Percentiles rank a stretch among this genome's conserved stretches.
Conservation (phyloP, 2,888 invertebrate genomes). For the Tetheella fluctuosa region DNA sequence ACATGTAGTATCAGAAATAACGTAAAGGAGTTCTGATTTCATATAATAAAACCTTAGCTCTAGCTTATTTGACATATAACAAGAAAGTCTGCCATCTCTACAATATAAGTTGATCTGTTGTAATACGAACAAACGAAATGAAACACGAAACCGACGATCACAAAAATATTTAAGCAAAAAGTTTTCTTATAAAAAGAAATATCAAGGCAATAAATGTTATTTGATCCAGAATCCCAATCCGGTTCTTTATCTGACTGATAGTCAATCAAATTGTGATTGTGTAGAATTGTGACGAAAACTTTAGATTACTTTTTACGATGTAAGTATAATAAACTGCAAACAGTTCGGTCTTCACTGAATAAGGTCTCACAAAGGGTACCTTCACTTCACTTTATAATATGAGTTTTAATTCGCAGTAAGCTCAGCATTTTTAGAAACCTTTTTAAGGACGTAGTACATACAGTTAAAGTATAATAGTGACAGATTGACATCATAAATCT, state of each 20-base stretch:
- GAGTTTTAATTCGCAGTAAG: neutral
- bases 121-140: neutral
- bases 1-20: neutral
- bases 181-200: neutral
- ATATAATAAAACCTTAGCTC: neutral
- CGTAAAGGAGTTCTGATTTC: neutral
- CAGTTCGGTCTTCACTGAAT: neutral
- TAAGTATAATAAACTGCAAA: neutral
- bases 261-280: conserved; percentile 9
- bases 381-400: neutral
- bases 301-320: conserved; percentile 11
- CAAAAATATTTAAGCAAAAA: neutral
- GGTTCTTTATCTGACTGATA: neutral
- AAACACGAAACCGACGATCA: neutral
- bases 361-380: neutral
- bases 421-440: neutral
- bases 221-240: conserved; percentile 8
- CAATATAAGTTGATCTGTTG: neutral
- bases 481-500: neutral
- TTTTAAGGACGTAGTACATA: neutral
- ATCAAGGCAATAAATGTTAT: neutral
- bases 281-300: conserved; percentile 1
- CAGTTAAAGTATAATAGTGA: neutral
- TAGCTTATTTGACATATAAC: neutral
- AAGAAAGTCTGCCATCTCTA: too few species aligned